Conservation (phyloP, 2,797 vertebrate genomes). For the Chrysolophus pictus region DNA sequence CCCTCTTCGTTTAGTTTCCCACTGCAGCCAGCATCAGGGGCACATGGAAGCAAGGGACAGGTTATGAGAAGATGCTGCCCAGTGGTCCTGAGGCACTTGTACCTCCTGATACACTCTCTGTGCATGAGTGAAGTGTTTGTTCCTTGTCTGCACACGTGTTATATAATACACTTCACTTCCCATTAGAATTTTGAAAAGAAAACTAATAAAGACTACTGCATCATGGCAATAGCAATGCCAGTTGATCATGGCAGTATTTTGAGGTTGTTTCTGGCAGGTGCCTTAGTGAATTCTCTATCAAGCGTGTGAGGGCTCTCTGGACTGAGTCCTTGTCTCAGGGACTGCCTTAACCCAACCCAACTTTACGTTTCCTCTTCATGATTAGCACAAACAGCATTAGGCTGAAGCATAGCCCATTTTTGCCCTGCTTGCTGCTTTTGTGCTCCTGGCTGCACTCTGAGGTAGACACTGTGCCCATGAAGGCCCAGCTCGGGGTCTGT, state of each 20-base stretch:
- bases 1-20: neutral
- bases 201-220: conserved; percentile 24
- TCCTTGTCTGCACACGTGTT: neutral
- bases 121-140: accelerated
- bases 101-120: neutral
- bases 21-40: neutral
- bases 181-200: conserved; percentile 34
- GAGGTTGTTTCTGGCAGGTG: neutral
- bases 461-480: no score
- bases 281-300: neutral
- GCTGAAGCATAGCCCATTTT: neutral
- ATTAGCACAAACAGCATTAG: neutral
- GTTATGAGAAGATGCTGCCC: neutral
- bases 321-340: neutral
- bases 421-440: neutral
- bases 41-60: accelerated
- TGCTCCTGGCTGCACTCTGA: no score
- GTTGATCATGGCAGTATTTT: neutral
- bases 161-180: neutral
- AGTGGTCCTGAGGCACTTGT: neutral
- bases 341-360: neutral
- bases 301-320: neutral
- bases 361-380: neutral
- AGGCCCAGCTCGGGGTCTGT: accelerated
- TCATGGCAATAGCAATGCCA: neutral